These are phyloP conservation scores for Halcyon malimbica DNA, from an alignment of 2,113 vertebrate species.

Conservation along the genomic window DNA sequence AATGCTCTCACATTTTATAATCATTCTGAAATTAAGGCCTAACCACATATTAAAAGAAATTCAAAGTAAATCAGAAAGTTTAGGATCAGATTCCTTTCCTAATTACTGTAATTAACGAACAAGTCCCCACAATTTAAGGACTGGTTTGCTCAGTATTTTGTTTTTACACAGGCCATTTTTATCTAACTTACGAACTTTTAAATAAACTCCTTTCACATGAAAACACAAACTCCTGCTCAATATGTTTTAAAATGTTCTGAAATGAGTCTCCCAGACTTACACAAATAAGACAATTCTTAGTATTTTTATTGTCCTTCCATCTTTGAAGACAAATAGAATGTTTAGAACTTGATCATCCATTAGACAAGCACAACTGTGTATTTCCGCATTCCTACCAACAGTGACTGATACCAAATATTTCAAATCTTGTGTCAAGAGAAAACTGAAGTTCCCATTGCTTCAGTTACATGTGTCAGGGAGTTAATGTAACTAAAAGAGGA, in stretches of 20 bases:
- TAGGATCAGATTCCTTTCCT: slow-evolving; percentile 66
- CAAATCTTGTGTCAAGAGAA: neutral
- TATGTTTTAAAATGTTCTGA: neutral
- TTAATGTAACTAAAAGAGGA: neutral
- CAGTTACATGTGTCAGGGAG: neutral
- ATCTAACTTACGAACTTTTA: slow-evolving; percentile 29
- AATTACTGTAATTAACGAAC: slow-evolving; percentile 64
- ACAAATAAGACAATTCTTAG: neutral
- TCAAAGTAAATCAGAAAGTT: slow-evolving; percentile 63
- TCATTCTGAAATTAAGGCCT: slow-evolving; percentile 43
- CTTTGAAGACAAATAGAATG: neutral
- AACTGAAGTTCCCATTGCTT: neutral
- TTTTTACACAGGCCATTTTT: slow-evolving; percentile 33
- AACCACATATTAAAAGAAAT: slow-evolving; percentile 43
- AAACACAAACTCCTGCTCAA: neutral
- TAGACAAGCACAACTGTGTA: neutral
- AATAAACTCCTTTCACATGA: neutral
- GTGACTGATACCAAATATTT: neutral
- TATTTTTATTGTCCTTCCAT: neutral
- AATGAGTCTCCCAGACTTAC: neutral
- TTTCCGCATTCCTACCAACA: neutral
- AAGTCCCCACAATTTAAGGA: slow-evolving; percentile 62
- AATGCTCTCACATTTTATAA: slow-evolving; percentile 19
- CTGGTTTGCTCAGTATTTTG: slow-evolving; percentile 34
- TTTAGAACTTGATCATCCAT: neutral